Base-by-base conservation (phyloP, 1,140 invertebrate species). In the Hylaeus volcanicus region DNA sequence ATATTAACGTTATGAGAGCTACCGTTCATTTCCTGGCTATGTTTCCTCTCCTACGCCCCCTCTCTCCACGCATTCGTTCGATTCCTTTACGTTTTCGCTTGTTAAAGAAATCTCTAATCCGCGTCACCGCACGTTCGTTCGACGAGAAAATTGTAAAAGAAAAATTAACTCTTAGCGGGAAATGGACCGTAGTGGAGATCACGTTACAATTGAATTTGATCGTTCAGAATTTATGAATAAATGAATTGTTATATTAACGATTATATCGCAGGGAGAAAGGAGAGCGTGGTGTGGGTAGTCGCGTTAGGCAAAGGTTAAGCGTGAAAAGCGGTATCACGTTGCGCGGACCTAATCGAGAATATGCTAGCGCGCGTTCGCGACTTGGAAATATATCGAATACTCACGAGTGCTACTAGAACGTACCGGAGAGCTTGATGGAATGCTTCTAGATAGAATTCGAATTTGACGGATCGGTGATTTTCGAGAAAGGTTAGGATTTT, bases 201-300 rank as follows among this genome's bases (percentile, higher is more conserved):
- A 91, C 91, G 91, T 93, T 93, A 89, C 88, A 92, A 92, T 93
- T 93, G 92, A 93, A 93, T 93, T 93, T 93, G 92, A 93, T 93
- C 89, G 92, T 93, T 93, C 91, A 93, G 92, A 93, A 92, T 93
- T 93, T 93, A 93, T 93, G 89, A 89, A 92, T 92, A 91, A 89
- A 92, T 92, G 91, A 89, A 92, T 92, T 92, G 92, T 93, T 92
- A 91, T 90, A 91, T 91, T 91, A 90, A 90, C 89, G 89, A 92
- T 92, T 91, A 91, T 91, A 88, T 91, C 90, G 91, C 88, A 87
- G 78, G 82, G 82, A 84, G 63, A 80, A 75, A 55, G 72, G 75
- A 82, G 74, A 82, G 72, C 56, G 64, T 64, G 55, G 68, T 83
- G 84, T 86, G 68, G 55, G 43, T 80, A 55, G 68, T 86, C 80